A percentile compares a stretch with the other conserved stretches of the same genome.
Conservation (phyloP, 2,888 invertebrate species). For the Drosophila parthenogenetica region DNA sequence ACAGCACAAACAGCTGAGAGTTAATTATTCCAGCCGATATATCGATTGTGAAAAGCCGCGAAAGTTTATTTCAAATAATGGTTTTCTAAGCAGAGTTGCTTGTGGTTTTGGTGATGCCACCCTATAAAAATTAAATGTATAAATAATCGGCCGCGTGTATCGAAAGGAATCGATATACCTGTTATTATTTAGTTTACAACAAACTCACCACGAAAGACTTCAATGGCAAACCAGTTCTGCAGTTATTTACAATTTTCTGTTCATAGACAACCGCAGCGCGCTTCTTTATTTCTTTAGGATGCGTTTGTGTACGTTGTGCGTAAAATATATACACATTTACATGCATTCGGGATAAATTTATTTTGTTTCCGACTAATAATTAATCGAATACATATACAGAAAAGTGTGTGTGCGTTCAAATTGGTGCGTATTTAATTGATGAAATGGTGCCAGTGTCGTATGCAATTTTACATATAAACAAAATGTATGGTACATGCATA, state of each 20-base stretch:
- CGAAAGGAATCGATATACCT: slow-evolving; percentile 42
- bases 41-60: too few relatives aligned
- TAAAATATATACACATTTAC: slow-evolving; percentile 17
- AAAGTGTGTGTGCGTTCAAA: slow-evolving; percentile 7
- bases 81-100: neutral
- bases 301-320: slow-evolving; percentile 44
- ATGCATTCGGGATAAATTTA: slow-evolving; percentile 13
- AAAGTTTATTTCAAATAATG: too few relatives aligned
- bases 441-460: slow-evolving; percentile 40
- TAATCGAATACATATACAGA: slow-evolving; percentile 2
- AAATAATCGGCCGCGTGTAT: slow-evolving; percentile 26
- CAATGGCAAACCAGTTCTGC: slow-evolving; percentile 73
- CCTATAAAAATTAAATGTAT: neutral
- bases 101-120: slow-evolving; percentile 31
- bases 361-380: slow-evolving; percentile 5
- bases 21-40: too few relatives aligned
- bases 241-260: slow-evolving; percentile 80
- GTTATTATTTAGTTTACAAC: slow-evolving; percentile 43
- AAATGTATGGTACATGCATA: slow-evolving; percentile 40
- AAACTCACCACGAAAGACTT: slow-evolving; percentile 68
- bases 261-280: slow-evolving; percentile 51
- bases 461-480: slow-evolving; percentile 47
- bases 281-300: slow-evolving; percentile 46
- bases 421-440: slow-evolving; percentile 35
- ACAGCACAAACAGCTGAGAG: too few relatives aligned